phyloP scores from a whole-genome alignment of 1,140 invertebrate genomes.

The Pseudoatta argentina region DNA sequence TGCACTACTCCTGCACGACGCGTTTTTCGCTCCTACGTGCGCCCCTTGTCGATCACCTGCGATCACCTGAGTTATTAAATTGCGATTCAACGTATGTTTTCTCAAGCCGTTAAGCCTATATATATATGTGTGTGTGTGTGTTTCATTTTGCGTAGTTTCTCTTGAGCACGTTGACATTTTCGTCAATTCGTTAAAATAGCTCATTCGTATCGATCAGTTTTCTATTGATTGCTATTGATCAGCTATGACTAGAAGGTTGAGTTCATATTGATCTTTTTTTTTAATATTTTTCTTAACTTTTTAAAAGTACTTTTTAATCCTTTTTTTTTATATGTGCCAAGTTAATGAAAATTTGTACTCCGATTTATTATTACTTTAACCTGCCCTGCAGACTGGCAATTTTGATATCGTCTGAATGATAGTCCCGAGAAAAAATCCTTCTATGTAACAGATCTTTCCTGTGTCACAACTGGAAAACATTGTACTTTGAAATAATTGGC shows the following conservation, averaged over 20 bases:
- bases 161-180: constrained; percentile 34
- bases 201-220: constrained; percentile 45
- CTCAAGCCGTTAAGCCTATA: neutral
- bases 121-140: neutral
- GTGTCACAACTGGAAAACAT: neutral
- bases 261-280: neutral
- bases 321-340: neutral
- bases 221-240: constrained; percentile 21
- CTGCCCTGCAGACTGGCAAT: neutral
- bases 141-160: constrained; percentile 52
- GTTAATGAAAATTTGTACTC: neutral
- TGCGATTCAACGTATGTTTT: constrained; percentile 7
- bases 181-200: constrained; percentile 53
- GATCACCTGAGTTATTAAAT: neutral
- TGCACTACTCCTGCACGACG: neutral
- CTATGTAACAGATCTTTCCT: neutral
- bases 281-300: neutral
- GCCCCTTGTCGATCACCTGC: neutral
- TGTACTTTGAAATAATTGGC: neutral
- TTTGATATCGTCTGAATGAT: neutral
- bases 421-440: neutral
- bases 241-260: neutral
- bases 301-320: neutral
- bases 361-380: too few species aligned
- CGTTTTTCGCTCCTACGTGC: neutral